Evolutionary conservation across 2,888 invertebrate species (phyloP).

Genomic region (Thymelicus acteon): DNA sequence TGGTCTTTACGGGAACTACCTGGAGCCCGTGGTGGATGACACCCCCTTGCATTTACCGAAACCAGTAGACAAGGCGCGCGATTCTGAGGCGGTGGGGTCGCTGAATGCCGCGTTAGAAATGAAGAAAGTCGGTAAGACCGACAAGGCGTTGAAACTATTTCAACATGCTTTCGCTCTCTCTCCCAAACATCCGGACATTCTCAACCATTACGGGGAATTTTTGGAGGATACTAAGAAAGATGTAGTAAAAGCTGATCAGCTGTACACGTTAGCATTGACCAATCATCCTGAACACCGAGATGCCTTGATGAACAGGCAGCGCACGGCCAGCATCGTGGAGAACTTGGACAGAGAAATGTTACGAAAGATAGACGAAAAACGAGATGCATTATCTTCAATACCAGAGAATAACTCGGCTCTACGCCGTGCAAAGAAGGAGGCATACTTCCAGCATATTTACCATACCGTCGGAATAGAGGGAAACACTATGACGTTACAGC

Average conservation of each 20-base stretch:
- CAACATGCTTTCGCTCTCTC: slow-evolving; percentile 96
- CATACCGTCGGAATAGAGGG: slow-evolving; percentile 99
- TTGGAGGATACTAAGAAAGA: slow-evolving; percentile 94
- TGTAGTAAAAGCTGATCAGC: slow-evolving; percentile 94
- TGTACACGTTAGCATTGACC: slow-evolving; percentile 93
- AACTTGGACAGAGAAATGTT: slow-evolving; percentile 93
- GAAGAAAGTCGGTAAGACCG: slow-evolving; percentile 91
- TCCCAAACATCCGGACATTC: slow-evolving; percentile 95
- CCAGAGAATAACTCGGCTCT: slow-evolving; percentile 92
- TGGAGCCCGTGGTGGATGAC: slow-evolving; percentile 65
- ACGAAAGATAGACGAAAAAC: slow-evolving; percentile 92
- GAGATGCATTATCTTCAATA: slow-evolving; percentile 91
- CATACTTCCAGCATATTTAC: slow-evolving; percentile 97
- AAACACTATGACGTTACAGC: slow-evolving; percentile 97
- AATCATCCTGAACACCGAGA: slow-evolving; percentile 93
- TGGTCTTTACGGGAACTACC: slow-evolving; percentile 71
- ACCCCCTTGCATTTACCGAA: slow-evolving; percentile 51
- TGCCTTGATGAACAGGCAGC: slow-evolving; percentile 91
- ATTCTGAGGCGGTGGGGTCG: slow-evolving; percentile 92
- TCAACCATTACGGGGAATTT: slow-evolving; percentile 97
- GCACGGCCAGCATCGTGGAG: slow-evolving; percentile 95
- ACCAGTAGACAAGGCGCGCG: slow-evolving; percentile 59
- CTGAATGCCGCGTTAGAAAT: slow-evolving; percentile 94
- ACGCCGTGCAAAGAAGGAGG: slow-evolving; percentile 95
- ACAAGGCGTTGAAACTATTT: slow-evolving; percentile 93